A percentile compares a stretch with the other conserved stretches of the same genome.
Evolutionary conservation across 2,888 invertebrate species (phyloP).

Genomic region (Rotaria magnacalcarata): DNA sequence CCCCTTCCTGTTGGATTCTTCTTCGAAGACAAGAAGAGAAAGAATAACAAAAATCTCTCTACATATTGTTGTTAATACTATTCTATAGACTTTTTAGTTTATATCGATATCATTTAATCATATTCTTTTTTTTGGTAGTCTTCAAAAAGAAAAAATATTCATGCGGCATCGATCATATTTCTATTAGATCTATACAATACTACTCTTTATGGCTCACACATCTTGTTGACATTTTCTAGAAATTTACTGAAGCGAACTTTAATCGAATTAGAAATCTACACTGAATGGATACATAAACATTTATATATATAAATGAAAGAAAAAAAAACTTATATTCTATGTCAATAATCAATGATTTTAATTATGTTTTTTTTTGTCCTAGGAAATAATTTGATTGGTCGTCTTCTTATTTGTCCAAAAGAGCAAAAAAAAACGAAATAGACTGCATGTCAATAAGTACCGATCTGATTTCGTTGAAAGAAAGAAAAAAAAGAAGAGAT

Average conservation of each 20-base stretch:
- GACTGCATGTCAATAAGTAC: neutral
- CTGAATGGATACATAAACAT: conserved; percentile 14
- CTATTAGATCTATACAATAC: neutral
- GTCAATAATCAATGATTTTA: conserved; percentile 4
- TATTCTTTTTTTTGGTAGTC: neutral
- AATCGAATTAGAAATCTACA: neutral
- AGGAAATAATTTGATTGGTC: neutral
- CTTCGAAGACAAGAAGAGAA: neutral
- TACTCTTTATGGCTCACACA: neutral
- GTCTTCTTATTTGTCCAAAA: neutral
- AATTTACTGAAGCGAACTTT: neutral
- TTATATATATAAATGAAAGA: neutral
- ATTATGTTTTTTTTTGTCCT: too few species aligned
- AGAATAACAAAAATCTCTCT: neutral
- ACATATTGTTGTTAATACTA: neutral
- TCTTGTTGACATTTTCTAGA: conserved; percentile 13
- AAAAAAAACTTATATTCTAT: neutral
- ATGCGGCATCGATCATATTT: neutral
- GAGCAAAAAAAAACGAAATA: neutral
- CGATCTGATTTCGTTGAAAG: neutral
- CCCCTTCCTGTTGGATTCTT: neutral
- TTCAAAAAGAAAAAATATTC: neutral
- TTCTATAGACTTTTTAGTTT: neutral
- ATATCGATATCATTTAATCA: neutral
- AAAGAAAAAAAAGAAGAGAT: neutral